A percentile compares a stretch with the other conserved stretches of the same genome.
Evolutionary conservation across 2,888 invertebrate species (phyloP).

Genomic region (Mythimna lalbum): DNA sequence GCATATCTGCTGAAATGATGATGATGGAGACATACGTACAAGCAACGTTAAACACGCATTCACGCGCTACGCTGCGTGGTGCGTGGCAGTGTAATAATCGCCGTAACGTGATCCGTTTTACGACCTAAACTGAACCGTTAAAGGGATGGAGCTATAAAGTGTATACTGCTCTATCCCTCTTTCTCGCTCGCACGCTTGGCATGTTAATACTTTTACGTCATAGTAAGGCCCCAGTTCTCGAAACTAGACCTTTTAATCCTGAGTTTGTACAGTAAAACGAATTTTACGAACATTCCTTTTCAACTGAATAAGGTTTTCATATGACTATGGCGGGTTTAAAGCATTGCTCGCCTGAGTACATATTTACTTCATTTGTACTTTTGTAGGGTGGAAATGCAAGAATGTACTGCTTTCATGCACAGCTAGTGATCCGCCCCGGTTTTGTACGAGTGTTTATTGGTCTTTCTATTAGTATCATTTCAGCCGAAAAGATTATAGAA

Average conservation of each 20-base stretch:
- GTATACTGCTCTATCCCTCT: too few relatives aligned
- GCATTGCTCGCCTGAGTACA: too few relatives aligned
- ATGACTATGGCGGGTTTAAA: constrained; percentile 3
- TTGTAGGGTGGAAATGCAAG: neutral
- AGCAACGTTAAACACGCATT: too few relatives aligned
- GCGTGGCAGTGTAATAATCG: too few relatives aligned
- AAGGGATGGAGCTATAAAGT: too few relatives aligned
- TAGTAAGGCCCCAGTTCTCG: constrained; percentile 2
- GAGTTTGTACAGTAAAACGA: constrained; percentile 1
- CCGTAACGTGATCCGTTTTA: too few relatives aligned
- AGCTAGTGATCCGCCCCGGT: neutral
- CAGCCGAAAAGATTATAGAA: too few relatives aligned
- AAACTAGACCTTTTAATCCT: constrained; percentile 11
- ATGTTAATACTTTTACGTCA: neutral
- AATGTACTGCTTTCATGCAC: constrained; percentile 18
- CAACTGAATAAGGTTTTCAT: constrained; percentile 23
- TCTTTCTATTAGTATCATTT: neutral
- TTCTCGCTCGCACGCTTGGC: too few relatives aligned
- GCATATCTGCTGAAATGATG: too few relatives aligned
- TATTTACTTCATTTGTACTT: constrained; percentile 4
- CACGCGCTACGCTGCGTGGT: too few relatives aligned
- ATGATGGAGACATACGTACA: too few relatives aligned
- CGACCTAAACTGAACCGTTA: too few relatives aligned
- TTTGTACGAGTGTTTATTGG: neutral
- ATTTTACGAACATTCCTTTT: constrained; percentile 17